phyloP scores from a whole-genome alignment of 2,888 invertebrate species.

The Lasioglossum lativentre region DNA sequence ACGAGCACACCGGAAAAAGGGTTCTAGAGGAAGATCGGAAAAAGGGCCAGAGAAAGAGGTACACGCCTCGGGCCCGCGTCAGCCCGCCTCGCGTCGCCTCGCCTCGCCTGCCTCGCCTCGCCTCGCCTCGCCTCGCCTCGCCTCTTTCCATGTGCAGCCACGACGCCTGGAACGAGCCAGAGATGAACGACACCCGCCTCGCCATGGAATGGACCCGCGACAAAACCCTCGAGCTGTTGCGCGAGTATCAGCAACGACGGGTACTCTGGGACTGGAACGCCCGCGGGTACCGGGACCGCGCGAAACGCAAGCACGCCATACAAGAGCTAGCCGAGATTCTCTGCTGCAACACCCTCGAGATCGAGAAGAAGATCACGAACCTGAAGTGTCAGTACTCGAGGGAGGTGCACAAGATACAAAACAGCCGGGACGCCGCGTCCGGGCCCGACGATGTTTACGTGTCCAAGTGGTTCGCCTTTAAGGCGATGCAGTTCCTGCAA shows the following conservation, averaged over 20 bases:
- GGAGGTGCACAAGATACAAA: constrained; percentile 78
- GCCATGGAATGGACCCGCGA: constrained; percentile 79
- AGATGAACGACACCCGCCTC: constrained; percentile 56
- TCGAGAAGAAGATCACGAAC: constrained; percentile 78
- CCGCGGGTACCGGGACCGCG: constrained; percentile 75
- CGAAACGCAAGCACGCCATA: constrained; percentile 76
- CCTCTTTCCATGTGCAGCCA: constrained; percentile 62
- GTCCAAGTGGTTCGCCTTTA: constrained; percentile 79
- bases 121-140: constrained; percentile 8
- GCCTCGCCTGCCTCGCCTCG: constrained; percentile 2
- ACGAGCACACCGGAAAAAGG: not conserved
- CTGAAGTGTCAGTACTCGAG: constrained; percentile 78
- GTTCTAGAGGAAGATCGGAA: not conserved
- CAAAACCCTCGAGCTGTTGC: constrained; percentile 75
- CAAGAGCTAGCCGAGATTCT: constrained; percentile 76
- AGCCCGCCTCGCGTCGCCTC: constrained; percentile 4
- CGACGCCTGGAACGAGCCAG: constrained; percentile 62
- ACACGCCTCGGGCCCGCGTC: not conserved
- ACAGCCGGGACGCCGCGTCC: constrained; percentile 73
- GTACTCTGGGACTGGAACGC: constrained; percentile 79
- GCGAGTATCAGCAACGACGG: constrained; percentile 76
- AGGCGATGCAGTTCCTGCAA: constrained; percentile 78
- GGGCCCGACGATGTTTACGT: constrained; percentile 76
- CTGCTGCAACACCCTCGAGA: constrained; percentile 75
- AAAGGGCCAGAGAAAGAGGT: not conserved